Base-by-base conservation (phyloP, 2,113 vertebrate genomes). In the Alaudala cheleensis region DNA sequence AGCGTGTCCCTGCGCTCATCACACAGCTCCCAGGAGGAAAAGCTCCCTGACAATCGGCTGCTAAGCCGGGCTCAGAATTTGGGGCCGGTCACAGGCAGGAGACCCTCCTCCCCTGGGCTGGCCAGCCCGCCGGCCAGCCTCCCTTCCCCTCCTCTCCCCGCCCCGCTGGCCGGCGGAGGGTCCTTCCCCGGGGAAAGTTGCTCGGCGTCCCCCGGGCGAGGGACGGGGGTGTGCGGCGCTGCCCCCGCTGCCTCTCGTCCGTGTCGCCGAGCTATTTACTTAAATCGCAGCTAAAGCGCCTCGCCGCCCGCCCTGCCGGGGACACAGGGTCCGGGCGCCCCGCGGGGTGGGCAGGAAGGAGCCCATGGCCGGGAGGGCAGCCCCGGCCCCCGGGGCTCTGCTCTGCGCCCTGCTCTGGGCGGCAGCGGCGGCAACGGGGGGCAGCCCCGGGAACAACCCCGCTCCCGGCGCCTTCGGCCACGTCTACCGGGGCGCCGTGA, bases 401-500 rank as follows among this genome's bases (percentile, higher is more conserved):
- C 86, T 97, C 25, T 92, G 92, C 73, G 69, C 69, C 42, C 74
- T 98, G 93, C 82, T 96, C 53, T 92, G 97, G 70, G 76, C 22
- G 18, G 82, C 74, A 1, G 93, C 67, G 5, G 87, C 42, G 0
- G 51, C 45, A 1, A 50, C 37, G 22, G 58, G 31, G 21, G 6
- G 3, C 57, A 62, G 86, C 74, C 45, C 72, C 39, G 84, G 39
- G 49, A 78, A 62, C 16, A 34, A 13, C 15, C 65, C 44, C 60
- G 19, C 3, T 10, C 73, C 96, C 25, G 96, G 94, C 4, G 84
- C 97, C 26, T 98, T 98, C 51, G 97, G 96, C 45, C 97, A 42
- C 12, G 34, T 97, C 74, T 98, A 98, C 97, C 86, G 79, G 51
- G 98, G 98, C 3, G 51, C 86, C 34, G 98, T 98, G 89, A 97